Percentiles rank a stretch among this genome's conserved stretches.
Evolutionary conservation across 2,888 invertebrate species (phyloP).

Genomic region (Cephonodes hylas): DNA sequence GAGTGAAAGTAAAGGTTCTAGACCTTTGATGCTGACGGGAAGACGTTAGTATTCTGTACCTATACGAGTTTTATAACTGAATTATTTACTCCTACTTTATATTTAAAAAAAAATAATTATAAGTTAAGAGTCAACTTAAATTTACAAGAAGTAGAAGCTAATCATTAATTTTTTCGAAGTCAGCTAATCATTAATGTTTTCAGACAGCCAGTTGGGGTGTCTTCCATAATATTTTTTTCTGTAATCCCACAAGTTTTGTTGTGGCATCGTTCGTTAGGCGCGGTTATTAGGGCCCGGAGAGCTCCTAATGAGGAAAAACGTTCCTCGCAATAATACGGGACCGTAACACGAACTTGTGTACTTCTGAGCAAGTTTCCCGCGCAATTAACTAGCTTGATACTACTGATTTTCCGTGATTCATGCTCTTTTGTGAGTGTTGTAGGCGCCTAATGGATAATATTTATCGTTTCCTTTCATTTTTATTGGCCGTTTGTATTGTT

Average conservation of each 20-base stretch:
- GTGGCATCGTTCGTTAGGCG: slow-evolving; percentile 49
- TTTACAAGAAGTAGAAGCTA: too few relatives aligned
- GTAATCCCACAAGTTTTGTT: slow-evolving; percentile 20
- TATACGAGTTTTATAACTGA: too few relatives aligned
- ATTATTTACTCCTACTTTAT: too few relatives aligned
- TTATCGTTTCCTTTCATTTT: slow-evolving; percentile 27
- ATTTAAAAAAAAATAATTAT: too few relatives aligned
- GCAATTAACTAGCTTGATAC: slow-evolving; percentile 56
- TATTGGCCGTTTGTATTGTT: slow-evolving; percentile 18
- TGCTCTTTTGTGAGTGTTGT: slow-evolving; percentile 33
- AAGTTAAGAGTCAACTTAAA: too few relatives aligned
- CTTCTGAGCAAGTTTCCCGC: slow-evolving; percentile 46
- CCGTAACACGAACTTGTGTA: slow-evolving; percentile 48
- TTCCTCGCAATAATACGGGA: slow-evolving; percentile 44
- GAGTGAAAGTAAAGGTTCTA: too few relatives aligned
- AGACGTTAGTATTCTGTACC: too few relatives aligned
- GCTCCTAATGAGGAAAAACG: slow-evolving; percentile 65
- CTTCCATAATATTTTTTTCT: slow-evolving; percentile 19
- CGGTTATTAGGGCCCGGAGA: slow-evolving; percentile 46
- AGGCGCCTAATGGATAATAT: slow-evolving; percentile 25
- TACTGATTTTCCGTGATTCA: slow-evolving; percentile 45
- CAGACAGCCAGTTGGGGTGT: neutral
- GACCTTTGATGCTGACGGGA: too few relatives aligned
- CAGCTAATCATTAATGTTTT: too few relatives aligned
- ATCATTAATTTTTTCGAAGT: too few relatives aligned